phyloP scores from a whole-genome alignment of 2,797 vertebrate species.

The Rachycentron canadum region DNA sequence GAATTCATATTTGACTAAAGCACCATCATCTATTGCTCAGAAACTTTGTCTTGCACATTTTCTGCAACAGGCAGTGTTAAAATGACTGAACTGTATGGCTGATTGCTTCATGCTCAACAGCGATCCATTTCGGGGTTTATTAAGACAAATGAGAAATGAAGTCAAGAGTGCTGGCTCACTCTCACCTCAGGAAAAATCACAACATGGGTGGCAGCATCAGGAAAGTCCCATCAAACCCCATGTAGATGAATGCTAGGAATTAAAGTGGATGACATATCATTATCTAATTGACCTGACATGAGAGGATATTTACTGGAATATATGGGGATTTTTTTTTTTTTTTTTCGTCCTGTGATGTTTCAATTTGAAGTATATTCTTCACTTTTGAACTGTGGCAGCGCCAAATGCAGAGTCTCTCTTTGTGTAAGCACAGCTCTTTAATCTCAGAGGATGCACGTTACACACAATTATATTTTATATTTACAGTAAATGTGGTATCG shows the following conservation, averaged over 20 bases:
- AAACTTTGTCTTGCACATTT: conserved; percentile 16
- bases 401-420: neutral
- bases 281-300: conserved; percentile 41
- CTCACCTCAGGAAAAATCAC: conserved; percentile 18
- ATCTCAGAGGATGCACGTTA: conserved; percentile 20
- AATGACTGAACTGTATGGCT: conserved; percentile 11
- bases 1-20: conserved; percentile 1
- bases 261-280: conserved; percentile 47
- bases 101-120: conserved; percentile 18
- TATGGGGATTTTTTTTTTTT: conserved; percentile 9
- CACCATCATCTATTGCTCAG: neutral
- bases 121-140: conserved; percentile 48
- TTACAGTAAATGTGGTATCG: conserved; percentile 15
- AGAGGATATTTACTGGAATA: conserved; percentile 30
- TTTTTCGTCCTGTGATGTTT: neutral
- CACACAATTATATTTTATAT: conserved; percentile 5
- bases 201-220: conserved; percentile 38
- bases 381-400: conserved; percentile 30
- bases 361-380: conserved; percentile 5
- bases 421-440: conserved; percentile 16
- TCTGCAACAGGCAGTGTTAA: conserved; percentile 22
- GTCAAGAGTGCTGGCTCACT: conserved; percentile 44
- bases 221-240: conserved; percentile 57
- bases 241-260: conserved; percentile 42
- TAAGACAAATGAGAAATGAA: conserved; percentile 62